phyloP scores from a whole-genome alignment of 2,113 vertebrate species.

The Microcebus lehilahytsara region DNA sequence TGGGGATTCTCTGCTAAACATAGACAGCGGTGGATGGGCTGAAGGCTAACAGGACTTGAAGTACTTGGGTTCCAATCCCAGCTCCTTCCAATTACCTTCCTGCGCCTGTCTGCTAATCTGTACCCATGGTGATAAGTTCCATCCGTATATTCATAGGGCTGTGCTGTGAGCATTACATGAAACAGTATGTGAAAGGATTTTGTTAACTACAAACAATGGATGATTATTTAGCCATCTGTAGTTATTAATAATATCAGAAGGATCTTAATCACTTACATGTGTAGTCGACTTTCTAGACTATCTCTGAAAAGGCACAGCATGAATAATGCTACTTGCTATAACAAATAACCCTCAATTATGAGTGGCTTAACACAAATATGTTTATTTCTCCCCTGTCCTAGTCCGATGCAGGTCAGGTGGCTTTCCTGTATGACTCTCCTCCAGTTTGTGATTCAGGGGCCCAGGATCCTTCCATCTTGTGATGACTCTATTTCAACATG shows the following conservation, averaged over 20 bases:
- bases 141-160: background rate
- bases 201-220: background rate
- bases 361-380: background rate
- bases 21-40: background rate
- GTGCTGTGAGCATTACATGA: background rate
- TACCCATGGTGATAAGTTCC: background rate
- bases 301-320: background rate
- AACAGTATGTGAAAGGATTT: background rate
- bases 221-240: background rate
- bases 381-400: background rate
- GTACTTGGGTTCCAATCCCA: background rate
- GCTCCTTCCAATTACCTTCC: background rate
- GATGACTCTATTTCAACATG: background rate
- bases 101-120: background rate
- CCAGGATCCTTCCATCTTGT: background rate
- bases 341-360: background rate
- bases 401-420: background rate
- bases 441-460: background rate
- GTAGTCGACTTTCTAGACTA: background rate
- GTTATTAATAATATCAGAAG: background rate
- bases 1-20: background rate
- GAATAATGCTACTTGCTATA: background rate
- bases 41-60: background rate
- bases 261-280: background rate
- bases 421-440: background rate